Evolutionary conservation across 2,797 vertebrate genomes (phyloP), one percentile per base, ranked within the genome.

Genomic region (Falco naumanni): DNA sequence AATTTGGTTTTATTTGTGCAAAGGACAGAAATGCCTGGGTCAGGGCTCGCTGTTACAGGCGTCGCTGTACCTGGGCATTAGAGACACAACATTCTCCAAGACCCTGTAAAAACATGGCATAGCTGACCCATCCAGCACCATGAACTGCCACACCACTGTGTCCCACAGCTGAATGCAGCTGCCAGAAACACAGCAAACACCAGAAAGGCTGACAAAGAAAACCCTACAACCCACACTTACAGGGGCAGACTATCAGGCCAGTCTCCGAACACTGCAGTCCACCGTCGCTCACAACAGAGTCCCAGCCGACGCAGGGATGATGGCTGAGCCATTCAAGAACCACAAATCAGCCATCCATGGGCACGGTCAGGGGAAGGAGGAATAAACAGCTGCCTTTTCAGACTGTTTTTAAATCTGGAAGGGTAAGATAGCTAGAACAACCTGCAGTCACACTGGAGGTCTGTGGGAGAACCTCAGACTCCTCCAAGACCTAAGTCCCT

Each of bases 41-140:
- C 29, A 26, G 33, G 9, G 6, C 20, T 61, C 39, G 22, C 17
- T 66, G 14, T 68, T 65, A 37, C 10, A 80, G 33, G n/a, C 11
- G 75, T 26, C 31, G 10, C 3, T 70, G 56, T 29, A 34, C 25
- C 43, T 16, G 15, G 1, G 34, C 28, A 16, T 1, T 47, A 47
- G 21, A 57, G 41, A 71, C 9, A 75, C 43, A 21, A 31, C 24
- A 28, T 33, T 45, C 5, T 13, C 19, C 59, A 14, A 74, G 68
- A 25, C 3, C 28, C 22, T 16, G 31, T 65, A 54, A 17, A 63
- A 70, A 48, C 41, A 47, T 0, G 1, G 39, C 48, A 20, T 0
- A 75, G 53, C 25, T 57, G 17, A 60, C 50, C 21, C 47, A 43
- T 4, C 10, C 47, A 83, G 28, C 1, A 6, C 21, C 48, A 29